A percentile compares a stretch with the other conserved stretches of the same genome.
phyloP scores from a whole-genome alignment of 1,140 invertebrate species.

The Scaptomyza pallida region DNA sequence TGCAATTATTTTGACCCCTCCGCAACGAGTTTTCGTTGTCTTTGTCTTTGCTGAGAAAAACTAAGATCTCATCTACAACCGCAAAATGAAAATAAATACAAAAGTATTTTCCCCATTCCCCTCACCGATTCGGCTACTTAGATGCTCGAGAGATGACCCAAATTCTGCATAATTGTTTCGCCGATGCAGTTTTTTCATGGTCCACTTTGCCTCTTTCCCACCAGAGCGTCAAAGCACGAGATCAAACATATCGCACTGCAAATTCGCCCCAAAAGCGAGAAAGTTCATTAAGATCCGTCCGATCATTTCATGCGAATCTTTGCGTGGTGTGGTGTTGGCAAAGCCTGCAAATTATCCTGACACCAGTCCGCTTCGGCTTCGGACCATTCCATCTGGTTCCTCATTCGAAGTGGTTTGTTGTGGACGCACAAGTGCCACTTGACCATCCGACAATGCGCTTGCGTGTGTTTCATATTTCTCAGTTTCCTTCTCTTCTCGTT shows the following conservation, averaged over 20 bases:
- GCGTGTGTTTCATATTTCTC: slow-evolving; percentile 73
- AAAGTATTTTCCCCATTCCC: slow-evolving; percentile 22
- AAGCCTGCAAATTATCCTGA: slow-evolving; percentile 71
- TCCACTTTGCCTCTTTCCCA: slow-evolving; percentile 30
- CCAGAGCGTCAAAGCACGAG: slow-evolving; percentile 13
- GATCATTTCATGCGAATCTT: slow-evolving; percentile 62
- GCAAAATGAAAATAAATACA: slow-evolving; percentile 29
- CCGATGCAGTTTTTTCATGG: slow-evolving; percentile 38
- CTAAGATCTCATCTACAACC: slow-evolving; percentile 52
- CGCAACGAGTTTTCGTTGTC: slow-evolving; percentile 6
- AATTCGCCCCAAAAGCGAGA: slow-evolving; percentile 72
- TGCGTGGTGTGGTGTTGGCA: slow-evolving; percentile 68
- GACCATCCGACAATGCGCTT: slow-evolving; percentile 61
- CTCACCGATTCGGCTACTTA: neutral
- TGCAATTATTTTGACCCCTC: slow-evolving; percentile 61
- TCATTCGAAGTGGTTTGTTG: neutral
- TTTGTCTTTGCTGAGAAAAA: slow-evolving; percentile 56
- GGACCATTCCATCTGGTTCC: slow-evolving; percentile 13
- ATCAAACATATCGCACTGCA: slow-evolving; percentile 53
- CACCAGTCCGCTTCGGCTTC: slow-evolving; percentile 49
- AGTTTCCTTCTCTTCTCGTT: slow-evolving; percentile 56
- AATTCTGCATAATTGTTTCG: slow-evolving; percentile 74
- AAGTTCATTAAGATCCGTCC: slow-evolving; percentile 70
- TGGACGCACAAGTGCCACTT: slow-evolving; percentile 61
- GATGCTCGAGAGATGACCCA: slow-evolving; percentile 63